These are phyloP conservation scores for Pollachius pollachius DNA, from an alignment of 2,113 vertebrate genomes.

Conservation along the genomic window DNA sequence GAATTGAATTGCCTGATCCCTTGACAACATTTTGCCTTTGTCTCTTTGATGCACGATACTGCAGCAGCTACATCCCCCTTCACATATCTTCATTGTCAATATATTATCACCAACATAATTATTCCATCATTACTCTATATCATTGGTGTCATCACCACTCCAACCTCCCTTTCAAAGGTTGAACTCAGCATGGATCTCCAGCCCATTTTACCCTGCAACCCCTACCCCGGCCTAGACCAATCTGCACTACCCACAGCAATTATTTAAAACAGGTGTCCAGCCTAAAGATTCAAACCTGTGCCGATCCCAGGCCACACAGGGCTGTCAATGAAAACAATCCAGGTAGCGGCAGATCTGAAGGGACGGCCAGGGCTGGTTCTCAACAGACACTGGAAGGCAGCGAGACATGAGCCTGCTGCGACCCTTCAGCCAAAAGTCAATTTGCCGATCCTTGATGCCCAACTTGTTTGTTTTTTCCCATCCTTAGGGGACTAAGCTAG, in stretches of 20 bases:
- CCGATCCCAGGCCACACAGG: neutral
- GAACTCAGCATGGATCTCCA: neutral
- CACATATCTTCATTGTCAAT: neutral
- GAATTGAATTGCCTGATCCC: too few species aligned
- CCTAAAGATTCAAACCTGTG: neutral
- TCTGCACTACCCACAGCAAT: too few species aligned
- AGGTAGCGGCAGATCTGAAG: too few species aligned
- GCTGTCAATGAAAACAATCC: too few species aligned
- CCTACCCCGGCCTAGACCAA: too few species aligned
- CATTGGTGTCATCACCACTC: neutral
- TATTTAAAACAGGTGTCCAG: slow-evolving; percentile 2
- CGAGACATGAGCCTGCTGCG: slow-evolving; percentile 27
- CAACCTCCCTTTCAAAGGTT: neutral
- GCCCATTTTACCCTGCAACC: neutral
- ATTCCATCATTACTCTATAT: neutral
- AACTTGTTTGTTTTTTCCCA: slow-evolving; percentile 30
- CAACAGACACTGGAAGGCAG: neutral
- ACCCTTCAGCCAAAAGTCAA: slow-evolving; percentile 46
- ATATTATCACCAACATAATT: neutral
- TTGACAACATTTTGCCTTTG: neutral
- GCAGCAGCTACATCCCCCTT: too few species aligned
- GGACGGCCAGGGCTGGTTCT: neutral
- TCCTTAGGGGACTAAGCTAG: slow-evolving; percentile 70
- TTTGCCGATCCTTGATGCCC: slow-evolving; percentile 54
- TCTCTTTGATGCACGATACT: neutral